These are phyloP conservation scores for Calliphora vicina DNA, from an alignment of 1,140 invertebrate genomes.

Conservation along the genomic window DNA sequence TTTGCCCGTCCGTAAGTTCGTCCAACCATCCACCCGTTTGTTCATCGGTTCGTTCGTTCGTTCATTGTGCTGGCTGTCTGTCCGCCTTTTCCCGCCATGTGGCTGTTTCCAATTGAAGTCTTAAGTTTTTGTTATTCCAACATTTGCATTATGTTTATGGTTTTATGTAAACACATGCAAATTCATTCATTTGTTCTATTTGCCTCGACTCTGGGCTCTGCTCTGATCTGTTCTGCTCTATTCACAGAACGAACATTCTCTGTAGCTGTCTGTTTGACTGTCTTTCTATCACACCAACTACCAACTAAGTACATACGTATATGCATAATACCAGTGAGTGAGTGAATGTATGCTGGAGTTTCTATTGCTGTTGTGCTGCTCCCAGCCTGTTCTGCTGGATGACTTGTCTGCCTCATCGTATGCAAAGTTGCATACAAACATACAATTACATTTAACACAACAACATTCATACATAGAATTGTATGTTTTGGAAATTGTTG, in stretches of 20 bases:
- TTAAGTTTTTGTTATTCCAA: background rate
- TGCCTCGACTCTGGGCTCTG: background rate
- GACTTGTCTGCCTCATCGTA: background rate
- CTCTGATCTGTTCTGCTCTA: background rate
- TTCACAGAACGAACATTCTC: background rate
- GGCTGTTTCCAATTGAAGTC: slow-evolving; percentile 3
- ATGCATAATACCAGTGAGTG: too few relatives aligned
- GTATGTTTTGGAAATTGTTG: slow-evolving; percentile 16
- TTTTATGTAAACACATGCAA: slow-evolving; percentile 33
- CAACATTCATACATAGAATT: background rate
- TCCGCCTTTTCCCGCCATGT: slow-evolving; percentile 11
- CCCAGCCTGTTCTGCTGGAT: background rate
- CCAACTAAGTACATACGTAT: too few relatives aligned
- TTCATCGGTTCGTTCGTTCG: background rate
- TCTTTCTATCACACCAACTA: background rate
- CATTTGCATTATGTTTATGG: slow-evolving; percentile 16
- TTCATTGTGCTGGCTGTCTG: background rate
- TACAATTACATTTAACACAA: background rate
- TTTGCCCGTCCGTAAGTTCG: background rate
- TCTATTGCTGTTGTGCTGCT: background rate
- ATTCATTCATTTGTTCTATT: slow-evolving; percentile 34
- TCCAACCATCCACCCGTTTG: background rate
- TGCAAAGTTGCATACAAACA: background rate
- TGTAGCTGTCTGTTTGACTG: background rate
- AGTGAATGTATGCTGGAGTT: background rate